Conservation (phyloP, 2,888 invertebrate genomes). For the Acronicta alni region DNA sequence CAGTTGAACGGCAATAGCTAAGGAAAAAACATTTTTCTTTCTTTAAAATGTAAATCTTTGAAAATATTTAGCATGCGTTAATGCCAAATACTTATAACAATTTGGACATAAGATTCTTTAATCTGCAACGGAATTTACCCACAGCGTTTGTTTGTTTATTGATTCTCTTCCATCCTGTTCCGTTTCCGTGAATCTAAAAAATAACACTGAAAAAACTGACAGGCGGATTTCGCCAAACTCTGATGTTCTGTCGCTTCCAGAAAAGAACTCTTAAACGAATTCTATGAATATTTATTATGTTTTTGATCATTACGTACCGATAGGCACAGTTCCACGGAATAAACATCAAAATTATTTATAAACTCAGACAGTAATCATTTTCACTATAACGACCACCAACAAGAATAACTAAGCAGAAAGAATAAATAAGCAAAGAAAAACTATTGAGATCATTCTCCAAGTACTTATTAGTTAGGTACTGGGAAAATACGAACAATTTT, state of each 20-base stretch:
- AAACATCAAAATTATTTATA: too few relatives aligned
- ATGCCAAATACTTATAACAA: not conserved
- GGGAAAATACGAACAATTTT: constrained; percentile 20
- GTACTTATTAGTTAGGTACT: not conserved
- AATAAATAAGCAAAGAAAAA: too few relatives aligned
- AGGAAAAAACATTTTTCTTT: too few relatives aligned
- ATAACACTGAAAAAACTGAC: constrained; percentile 50
- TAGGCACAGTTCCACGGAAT: too few relatives aligned
- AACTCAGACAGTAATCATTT: too few relatives aligned
- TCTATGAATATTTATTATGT: constrained; percentile 38
- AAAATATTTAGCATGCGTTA: too few relatives aligned
- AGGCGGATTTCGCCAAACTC: constrained; percentile 49
- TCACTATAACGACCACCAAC: too few relatives aligned
- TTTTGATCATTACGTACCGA: too few relatives aligned
- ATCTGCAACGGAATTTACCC: not conserved
- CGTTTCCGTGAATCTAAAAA: constrained; percentile 56
- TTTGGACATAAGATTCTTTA: not conserved
- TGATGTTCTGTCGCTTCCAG: constrained; percentile 39
- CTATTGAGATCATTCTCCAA: too few relatives aligned
- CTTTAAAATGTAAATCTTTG: too few relatives aligned
- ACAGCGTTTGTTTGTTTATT: constrained; percentile 20
- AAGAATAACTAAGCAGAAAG: too few relatives aligned
- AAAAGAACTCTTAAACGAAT: constrained; percentile 46
- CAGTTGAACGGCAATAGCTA: too few relatives aligned
- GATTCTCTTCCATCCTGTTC: constrained; percentile 37